phyloP scores from a whole-genome alignment of 2,113 vertebrate species.

The Cyprichromis sp. region DNA sequence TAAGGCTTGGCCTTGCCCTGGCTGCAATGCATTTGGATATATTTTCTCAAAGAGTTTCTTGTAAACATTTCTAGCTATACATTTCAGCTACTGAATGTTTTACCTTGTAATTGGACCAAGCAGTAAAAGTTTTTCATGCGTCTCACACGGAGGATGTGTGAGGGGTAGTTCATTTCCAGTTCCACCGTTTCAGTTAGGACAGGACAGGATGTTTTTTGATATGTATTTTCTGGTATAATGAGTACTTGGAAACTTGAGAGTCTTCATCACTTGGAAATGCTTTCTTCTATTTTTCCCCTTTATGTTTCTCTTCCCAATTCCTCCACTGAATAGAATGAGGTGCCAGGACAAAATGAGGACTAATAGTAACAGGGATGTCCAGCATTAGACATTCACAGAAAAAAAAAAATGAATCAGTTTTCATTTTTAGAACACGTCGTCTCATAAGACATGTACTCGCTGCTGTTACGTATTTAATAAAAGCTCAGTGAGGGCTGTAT shows the following conservation, averaged over 20 bases:
- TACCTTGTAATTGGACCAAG: background rate
- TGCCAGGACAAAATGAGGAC: background rate
- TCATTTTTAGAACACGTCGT: background rate
- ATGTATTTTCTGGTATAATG: background rate
- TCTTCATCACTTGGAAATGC: background rate
- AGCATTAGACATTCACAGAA: background rate
- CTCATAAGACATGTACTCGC: background rate
- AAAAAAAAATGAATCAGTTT: conserved; percentile 16
- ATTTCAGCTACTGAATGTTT: background rate
- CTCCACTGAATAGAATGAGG: background rate
- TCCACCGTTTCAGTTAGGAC: background rate
- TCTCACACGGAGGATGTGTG: background rate
- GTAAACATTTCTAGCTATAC: conserved; percentile 23
- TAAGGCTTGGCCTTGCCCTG: conserved; percentile 19
- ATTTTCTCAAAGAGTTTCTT: conserved; percentile 22
- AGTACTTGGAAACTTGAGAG: background rate
- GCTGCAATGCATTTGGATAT: conserved; percentile 6
- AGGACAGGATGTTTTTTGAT: conserved; percentile 9
- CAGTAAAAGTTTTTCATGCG: background rate
- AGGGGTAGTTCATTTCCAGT: background rate
- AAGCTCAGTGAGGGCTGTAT: background rate
- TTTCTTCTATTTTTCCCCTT: background rate
- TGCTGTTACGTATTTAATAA: conserved; percentile 7
- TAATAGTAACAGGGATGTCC: background rate
- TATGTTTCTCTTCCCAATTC: background rate